Conservation (phyloP, 1,140 invertebrate genomes). For the Drosophila subobscura region DNA sequence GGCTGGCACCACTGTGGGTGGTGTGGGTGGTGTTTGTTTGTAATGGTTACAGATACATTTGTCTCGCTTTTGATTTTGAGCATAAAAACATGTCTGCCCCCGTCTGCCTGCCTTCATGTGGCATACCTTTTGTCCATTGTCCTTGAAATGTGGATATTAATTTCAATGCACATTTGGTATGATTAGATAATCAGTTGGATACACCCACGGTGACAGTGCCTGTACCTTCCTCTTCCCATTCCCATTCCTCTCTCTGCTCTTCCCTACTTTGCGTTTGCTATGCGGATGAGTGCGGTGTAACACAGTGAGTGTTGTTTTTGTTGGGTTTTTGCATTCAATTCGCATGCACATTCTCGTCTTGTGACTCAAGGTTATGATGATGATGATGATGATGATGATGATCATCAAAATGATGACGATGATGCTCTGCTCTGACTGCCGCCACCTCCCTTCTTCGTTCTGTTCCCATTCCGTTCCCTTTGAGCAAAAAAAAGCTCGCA, state of each 20-base stretch:
- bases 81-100: slow-evolving; percentile 8
- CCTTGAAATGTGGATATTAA: slow-evolving; percentile 65
- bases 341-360: slow-evolving; percentile 77
- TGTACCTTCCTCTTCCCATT: background rate
- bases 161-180: slow-evolving; percentile 44
- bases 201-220: slow-evolving; percentile 8
- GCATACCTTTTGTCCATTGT: slow-evolving; percentile 50
- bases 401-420: slow-evolving; percentile 57
- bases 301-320: slow-evolving; percentile 17
- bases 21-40: background rate
- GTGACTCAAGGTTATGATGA: slow-evolving; percentile 79
- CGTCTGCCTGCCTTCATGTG: background rate
- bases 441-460: background rate
- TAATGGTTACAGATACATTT: slow-evolving; percentile 12
- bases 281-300: slow-evolving; percentile 37
- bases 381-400: slow-evolving; percentile 40
- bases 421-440: slow-evolving; percentile 43
- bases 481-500: slow-evolving; percentile 51
- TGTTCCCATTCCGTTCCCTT: slow-evolving; percentile 22
- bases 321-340: slow-evolving; percentile 69
- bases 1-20: background rate
- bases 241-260: background rate
- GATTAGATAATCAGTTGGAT: slow-evolving; percentile 62
- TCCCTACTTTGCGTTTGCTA: slow-evolving; percentile 8
- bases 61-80: slow-evolving; percentile 7